Percentiles rank a stretch among this genome's conserved stretches.
These are phyloP conservation scores for Spea multiplicata DNA, from an alignment of 2,113 vertebrate genomes.

Conservation along the genomic window DNA sequence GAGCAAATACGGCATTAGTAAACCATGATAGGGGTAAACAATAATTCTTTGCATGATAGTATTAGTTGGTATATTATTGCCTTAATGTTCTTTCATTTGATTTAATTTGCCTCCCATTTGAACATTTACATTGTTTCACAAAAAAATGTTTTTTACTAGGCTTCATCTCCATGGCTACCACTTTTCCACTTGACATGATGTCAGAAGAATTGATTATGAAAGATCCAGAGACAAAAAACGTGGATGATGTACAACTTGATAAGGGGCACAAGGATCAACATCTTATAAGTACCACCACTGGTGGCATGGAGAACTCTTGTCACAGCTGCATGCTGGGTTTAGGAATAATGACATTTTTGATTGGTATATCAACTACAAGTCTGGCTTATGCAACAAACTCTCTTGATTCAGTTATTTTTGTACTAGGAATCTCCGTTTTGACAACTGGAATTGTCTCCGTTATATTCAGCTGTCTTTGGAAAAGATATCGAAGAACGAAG, in stretches of 20 bases:
- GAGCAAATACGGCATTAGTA: too few species aligned
- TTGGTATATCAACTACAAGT: slow-evolving; percentile 25
- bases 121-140: background rate
- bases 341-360: slow-evolving; percentile 36
- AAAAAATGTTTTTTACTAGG: background rate
- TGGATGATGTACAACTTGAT: slow-evolving; percentile 21
- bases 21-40: too few species aligned
- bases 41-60: too few species aligned
- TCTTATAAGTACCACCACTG: slow-evolving; percentile 46
- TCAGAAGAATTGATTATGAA: slow-evolving; percentile 7
- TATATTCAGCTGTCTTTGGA: slow-evolving; percentile 35
- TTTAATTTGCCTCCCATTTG: too few species aligned
- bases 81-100: too few species aligned
- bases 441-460: background rate
- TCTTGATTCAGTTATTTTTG: background rate
- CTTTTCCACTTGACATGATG: background rate
- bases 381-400: slow-evolving; percentile 5
- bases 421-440: slow-evolving; percentile 24
- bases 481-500: slow-evolving; percentile 20
- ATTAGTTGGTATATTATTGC: too few species aligned
- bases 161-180: slow-evolving; percentile 11
- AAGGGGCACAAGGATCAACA: slow-evolving; percentile 17
- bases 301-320: slow-evolving; percentile 45
- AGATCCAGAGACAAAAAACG: slow-evolving; percentile 16
- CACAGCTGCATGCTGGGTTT: slow-evolving; percentile 46